Evolutionary conservation across 2,797 vertebrate species (phyloP), one percentile per base, ranked within the genome.

Genomic region (Rousettus madagascariensis): DNA sequence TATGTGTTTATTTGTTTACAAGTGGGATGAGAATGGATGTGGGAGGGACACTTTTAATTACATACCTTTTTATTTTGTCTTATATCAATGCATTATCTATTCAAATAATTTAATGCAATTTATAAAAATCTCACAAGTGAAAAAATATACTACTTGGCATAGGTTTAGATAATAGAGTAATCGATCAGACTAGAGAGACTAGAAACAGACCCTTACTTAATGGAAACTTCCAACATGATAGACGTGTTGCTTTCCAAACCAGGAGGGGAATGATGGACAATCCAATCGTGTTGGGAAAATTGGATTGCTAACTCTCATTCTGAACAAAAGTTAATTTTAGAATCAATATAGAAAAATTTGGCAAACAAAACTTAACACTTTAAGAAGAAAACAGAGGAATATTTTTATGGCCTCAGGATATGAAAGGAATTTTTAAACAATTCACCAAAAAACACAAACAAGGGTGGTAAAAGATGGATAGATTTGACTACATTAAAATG

Each of bases 361-460:
- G 55, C 71, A 96, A 86, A 78, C 68, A 86, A 94, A 95, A 49
- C n/a, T 30, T 88, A 77, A 86, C 65, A 41, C 68, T 77, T 96
- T 86, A 10, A 92, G 77, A 95, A 78, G 86, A 95, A 95, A 93
- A 77, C 43, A 84, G 33, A 88, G 59, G 30, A 59, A 51, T 88
- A 68, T 94, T 38, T 95, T 86, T 65, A 85, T 75, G 66, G 80
- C 59, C 49, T 90, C 36, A 72, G 72, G 88, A 20, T 59, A 69
- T 69, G 83, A 69, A 95, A 86, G 16, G 16, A 53, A 95, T 82
- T 91, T 78, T 87, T 74, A 96, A 90, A 94, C 57, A 96, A 72
- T 53, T 91, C 79, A 88, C 30, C n/a, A 53, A 85, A 59, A 77
- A 38, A 38, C 38, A 89, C 74, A 89, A 87, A 88, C 83, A 93